These are phyloP conservation scores for Epsilonema sp. DNA, from an alignment of 2,888 invertebrate species.

Conservation along the genomic window DNA sequence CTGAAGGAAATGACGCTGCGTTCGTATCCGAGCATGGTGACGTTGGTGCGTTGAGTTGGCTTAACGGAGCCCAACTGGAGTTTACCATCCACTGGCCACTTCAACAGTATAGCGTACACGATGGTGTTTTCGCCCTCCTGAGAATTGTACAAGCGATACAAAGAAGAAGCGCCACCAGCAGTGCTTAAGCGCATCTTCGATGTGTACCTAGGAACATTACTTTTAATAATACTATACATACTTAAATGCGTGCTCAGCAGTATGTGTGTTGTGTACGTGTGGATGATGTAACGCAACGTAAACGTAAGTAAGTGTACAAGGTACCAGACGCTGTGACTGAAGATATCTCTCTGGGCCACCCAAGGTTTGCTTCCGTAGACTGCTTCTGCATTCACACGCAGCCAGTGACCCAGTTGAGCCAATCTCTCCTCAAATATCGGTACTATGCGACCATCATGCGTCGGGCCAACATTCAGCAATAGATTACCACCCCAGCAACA, in stretches of 20 bases:
- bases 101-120: constrained; percentile 31
- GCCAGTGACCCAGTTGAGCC: constrained; percentile 30
- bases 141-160: no score
- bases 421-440: constrained; percentile 35
- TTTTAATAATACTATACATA: no score
- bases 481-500: constrained; percentile 25
- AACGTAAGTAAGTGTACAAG: no score
- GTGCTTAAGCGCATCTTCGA: background rate
- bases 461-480: constrained; percentile 31
- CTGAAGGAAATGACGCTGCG: no score
- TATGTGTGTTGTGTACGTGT: no score
- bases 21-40: constrained; percentile 25
- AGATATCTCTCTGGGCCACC: constrained; percentile 38
- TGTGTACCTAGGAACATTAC: background rate
- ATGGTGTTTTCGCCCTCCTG: constrained; percentile 4
- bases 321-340: constrained; percentile 54
- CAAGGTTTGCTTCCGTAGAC: constrained; percentile 34
- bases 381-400: constrained; percentile 33
- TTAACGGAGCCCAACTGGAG: constrained; percentile 20
- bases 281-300: no score
- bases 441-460: constrained; percentile 31
- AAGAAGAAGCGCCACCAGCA: no score
- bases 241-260: no score
- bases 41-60: constrained; percentile 17
- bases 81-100: constrained; percentile 25